phyloP scores from a whole-genome alignment of 2,797 vertebrate species.

The Acanthopagrus latus region DNA sequence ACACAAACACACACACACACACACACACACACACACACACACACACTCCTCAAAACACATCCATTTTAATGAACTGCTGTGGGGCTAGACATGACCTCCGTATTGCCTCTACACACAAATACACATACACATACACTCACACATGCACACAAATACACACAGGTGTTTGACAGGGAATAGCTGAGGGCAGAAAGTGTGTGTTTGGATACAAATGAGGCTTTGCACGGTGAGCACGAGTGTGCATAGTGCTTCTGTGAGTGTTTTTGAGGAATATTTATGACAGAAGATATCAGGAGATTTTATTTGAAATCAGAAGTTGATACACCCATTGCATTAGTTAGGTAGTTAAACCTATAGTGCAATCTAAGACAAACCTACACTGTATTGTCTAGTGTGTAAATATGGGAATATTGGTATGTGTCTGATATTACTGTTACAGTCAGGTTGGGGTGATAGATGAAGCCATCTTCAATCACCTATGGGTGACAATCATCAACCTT shows the following conservation, averaged over 20 bases:
- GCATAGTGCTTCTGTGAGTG: conserved; percentile 16
- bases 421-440: neutral
- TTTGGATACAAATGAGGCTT: conserved; percentile 32
- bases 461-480: too few relatives aligned
- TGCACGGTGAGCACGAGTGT: conserved; percentile 4
- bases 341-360: neutral
- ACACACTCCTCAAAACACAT: conserved; percentile 77
- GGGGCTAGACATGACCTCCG: conserved; percentile 81
- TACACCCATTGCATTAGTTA: neutral
- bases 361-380: neutral
- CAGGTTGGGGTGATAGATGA: too few relatives aligned
- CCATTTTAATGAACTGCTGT: conserved; percentile 85
- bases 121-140: conserved; percentile 14
- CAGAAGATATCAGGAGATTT: conserved; percentile 7
- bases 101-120: conserved; percentile 59
- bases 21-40: conserved; percentile 35
- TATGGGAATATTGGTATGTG: neutral
- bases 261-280: conserved; percentile 15
- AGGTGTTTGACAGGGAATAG: conserved; percentile 70
- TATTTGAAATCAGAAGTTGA: conserved; percentile 4
- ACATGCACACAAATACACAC: conserved; percentile 32
- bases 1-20: conserved; percentile 37
- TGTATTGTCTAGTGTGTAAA: neutral
- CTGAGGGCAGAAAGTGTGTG: conserved; percentile 51
- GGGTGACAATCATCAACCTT: too few relatives aligned